Evolutionary conservation across 2,888 invertebrate species (phyloP).

Genomic region (Euplexia lucipara): DNA sequence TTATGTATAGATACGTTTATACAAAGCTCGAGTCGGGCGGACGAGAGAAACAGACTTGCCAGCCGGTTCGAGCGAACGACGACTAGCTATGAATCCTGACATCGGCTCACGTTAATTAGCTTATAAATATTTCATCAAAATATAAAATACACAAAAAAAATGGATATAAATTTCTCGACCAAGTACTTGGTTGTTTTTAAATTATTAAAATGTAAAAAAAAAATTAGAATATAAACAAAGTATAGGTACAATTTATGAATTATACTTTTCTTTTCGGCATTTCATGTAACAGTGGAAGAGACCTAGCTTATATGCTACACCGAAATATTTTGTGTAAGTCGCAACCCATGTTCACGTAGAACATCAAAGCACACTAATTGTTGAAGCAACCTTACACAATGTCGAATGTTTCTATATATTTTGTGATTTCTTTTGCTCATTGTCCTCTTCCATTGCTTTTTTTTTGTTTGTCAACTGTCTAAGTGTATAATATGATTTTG

Average conservation of each 20-base stretch:
- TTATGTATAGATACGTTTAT: conserved; percentile 87
- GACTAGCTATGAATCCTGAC: conserved; percentile 91
- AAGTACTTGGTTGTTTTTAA: conserved; percentile 91
- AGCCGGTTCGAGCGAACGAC: conserved; percentile 90
- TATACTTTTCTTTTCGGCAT: conserved; percentile 90
- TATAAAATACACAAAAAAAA: conserved; percentile 91
- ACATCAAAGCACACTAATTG: conserved; percentile 65
- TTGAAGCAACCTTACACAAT: conserved; percentile 78
- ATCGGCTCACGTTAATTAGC: conserved; percentile 91
- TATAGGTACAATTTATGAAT: conserved; percentile 91
- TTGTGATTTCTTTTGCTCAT: conserved; percentile 89
- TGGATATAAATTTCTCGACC: conserved; percentile 91
- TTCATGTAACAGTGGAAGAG: conserved; percentile 87
- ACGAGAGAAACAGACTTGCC: conserved; percentile 80
- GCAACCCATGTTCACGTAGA: conserved; percentile 66
- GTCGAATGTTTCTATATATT: conserved; percentile 82
- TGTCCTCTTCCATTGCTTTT: conserved; percentile 89
- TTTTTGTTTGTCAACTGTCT: conserved; percentile 86
- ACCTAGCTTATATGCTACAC: conserved; percentile 79
- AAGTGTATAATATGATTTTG: conserved; percentile 89
- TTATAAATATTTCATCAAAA: conserved; percentile 91
- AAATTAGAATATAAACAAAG: conserved; percentile 91
- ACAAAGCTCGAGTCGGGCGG: conserved; percentile 87
- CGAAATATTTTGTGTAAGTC: conserved; percentile 75
- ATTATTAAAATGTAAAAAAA: conserved; percentile 91